Evolutionary conservation across 2,797 vertebrate species (phyloP).

Genomic region (Loriculus beryllinus): DNA sequence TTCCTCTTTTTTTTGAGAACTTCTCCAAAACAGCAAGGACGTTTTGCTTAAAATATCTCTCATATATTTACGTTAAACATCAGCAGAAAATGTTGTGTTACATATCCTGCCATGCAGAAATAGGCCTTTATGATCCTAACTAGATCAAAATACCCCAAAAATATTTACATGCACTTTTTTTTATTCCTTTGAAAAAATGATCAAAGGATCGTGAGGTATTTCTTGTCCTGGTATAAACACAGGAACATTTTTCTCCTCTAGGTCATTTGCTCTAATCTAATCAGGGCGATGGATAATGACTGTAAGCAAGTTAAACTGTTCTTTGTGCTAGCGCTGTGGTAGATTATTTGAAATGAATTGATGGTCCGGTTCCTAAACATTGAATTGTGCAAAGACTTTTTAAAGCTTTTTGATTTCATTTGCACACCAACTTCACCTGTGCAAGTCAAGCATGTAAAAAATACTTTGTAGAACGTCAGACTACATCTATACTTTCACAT

Average conservation of each 20-base stretch:
- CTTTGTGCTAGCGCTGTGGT: neutral
- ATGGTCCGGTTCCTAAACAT: neutral
- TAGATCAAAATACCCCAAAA: neutral
- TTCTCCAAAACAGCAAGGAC: neutral
- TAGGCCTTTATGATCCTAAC: neutral
- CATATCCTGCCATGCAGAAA: neutral
- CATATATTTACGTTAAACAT: neutral
- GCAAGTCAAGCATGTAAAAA: neutral
- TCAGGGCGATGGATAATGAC: neutral
- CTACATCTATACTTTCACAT: neutral
- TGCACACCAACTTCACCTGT: neutral
- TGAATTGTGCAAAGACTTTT: neutral
- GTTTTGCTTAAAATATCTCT: neutral
- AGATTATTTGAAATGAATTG: neutral
- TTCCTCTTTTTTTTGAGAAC: neutral
- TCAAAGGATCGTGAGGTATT: neutral
- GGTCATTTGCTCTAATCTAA: constrained; percentile 19
- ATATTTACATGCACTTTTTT: neutral
- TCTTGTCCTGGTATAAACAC: neutral
- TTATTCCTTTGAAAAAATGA: constrained; percentile 28
- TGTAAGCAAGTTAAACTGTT: neutral
- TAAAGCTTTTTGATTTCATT: neutral
- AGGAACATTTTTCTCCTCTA: neutral
- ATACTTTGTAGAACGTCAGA: accelerated
- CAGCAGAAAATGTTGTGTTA: neutral